Evolutionary conservation across 2,113 vertebrate genomes (phyloP).

Genomic region (Corvus cornix): DNA sequence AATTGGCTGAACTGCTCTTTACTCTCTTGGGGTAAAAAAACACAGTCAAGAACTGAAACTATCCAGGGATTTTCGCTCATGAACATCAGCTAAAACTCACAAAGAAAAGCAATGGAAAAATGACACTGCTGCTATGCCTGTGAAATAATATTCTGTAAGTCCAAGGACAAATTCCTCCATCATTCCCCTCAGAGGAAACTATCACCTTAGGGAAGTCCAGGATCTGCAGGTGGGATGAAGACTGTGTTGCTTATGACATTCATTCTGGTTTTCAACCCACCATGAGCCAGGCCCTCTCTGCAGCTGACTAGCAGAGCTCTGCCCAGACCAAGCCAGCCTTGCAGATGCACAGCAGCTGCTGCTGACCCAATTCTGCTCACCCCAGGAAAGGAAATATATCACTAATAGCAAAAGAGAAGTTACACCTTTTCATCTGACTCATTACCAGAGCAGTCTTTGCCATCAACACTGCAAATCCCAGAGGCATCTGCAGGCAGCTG

Average conservation of each 20-base stretch:
- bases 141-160: not conserved
- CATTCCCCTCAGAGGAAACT: not conserved
- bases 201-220: not conserved
- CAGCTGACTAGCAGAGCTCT: not conserved
- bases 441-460: not conserved
- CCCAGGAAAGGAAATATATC: not conserved
- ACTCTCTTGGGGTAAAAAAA: not conserved
- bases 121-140: not conserved
- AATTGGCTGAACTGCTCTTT: not conserved
- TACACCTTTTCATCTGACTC: constrained; percentile 31
- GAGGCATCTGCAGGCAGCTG: constrained; percentile 23
- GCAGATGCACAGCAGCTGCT: not conserved
- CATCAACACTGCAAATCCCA: not conserved
- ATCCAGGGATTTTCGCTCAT: not conserved
- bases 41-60: not conserved
- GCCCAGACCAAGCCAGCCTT: not conserved
- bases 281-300: not conserved
- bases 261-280: not conserved
- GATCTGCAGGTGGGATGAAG: not conserved
- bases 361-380: not conserved
- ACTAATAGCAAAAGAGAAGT: not conserved
- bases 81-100: not conserved
- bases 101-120: not conserved
- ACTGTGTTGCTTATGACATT: not conserved
- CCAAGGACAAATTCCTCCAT: not conserved